Conservation (phyloP, 1,140 invertebrate genomes). For the Vollenhovia emeryi region DNA sequence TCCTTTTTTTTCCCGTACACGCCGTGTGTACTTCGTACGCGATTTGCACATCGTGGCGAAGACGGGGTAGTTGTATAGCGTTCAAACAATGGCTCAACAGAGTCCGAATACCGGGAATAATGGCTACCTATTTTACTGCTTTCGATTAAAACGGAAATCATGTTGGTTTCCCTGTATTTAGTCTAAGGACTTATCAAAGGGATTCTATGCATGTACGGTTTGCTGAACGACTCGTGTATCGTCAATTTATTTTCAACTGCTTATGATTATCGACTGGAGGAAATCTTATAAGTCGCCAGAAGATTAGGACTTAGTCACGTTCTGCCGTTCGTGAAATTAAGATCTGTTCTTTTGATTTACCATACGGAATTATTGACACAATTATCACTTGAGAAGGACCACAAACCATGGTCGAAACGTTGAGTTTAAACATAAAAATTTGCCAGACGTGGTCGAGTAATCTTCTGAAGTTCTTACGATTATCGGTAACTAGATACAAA, state of each 20-base stretch:
- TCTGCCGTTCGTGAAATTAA: too few relatives aligned
- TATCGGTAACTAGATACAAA: not conserved
- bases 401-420: too few relatives aligned
- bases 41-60: conserved; percentile 19
- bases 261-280: not conserved
- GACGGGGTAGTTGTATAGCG: not conserved
- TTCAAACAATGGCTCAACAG: not conserved
- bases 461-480: too few relatives aligned
- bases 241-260: not conserved
- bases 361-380: too few relatives aligned
- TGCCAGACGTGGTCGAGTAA: too few relatives aligned
- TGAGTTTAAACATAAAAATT: too few relatives aligned
- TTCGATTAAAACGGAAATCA: not conserved
- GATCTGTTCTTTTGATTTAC: too few relatives aligned
- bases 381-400: too few relatives aligned
- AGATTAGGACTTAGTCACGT: too few relatives aligned
- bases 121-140: not conserved
- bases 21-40: conserved; percentile 6
- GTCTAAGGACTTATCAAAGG: not conserved
- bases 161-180: not conserved
- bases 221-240: not conserved
- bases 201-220: not conserved
- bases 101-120: not conserved
- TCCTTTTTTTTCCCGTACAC: not conserved
- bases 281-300: too few relatives aligned